phyloP scores from a whole-genome alignment of 2,113 vertebrate species.

The Triplophysa tibetana region DNA sequence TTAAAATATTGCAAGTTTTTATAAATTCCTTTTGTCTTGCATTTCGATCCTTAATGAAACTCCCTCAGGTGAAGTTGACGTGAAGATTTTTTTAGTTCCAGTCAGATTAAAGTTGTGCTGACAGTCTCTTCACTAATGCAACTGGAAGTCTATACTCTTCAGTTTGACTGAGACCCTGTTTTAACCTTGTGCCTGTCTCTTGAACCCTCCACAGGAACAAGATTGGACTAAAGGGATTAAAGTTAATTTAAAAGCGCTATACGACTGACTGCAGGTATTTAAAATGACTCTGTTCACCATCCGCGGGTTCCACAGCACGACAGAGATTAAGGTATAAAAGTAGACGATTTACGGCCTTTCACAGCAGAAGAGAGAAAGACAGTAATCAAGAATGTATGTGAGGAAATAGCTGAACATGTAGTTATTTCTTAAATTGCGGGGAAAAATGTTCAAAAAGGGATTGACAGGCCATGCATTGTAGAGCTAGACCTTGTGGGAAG shows the following conservation, averaged over 20 bases:
- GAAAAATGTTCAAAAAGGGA: constrained; percentile 13
- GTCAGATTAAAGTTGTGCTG: neutral
- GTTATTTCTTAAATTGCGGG: constrained; percentile 14
- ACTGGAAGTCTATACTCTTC: neutral
- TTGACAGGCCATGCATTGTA: constrained; percentile 1
- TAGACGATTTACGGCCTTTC: constrained; percentile 7
- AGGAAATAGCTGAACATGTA: constrained; percentile 32
- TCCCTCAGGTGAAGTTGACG: too few relatives aligned
- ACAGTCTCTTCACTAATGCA: neutral
- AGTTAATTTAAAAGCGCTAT: constrained; percentile 32
- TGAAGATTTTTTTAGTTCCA: neutral
- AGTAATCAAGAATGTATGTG: constrained; percentile 15
- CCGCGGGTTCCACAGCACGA: constrained; percentile 10
- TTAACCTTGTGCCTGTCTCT: neutral
- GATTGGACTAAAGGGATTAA: constrained; percentile 42
- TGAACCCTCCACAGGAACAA: constrained; percentile 19
- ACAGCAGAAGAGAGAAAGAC: constrained; percentile 10
- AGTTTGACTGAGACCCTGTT: neutral
- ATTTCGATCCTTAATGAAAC: too few relatives aligned
- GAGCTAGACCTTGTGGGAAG: neutral
- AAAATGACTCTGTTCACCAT: constrained; percentile 16
- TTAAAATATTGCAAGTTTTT: too few relatives aligned
- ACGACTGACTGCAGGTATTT: neutral
- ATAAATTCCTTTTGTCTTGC: too few relatives aligned
- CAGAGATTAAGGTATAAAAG: constrained; percentile 46